A percentile compares a stretch with the other conserved stretches of the same genome.
phyloP scores from a whole-genome alignment of 2,113 vertebrate species.

The Turnix velox region DNA sequence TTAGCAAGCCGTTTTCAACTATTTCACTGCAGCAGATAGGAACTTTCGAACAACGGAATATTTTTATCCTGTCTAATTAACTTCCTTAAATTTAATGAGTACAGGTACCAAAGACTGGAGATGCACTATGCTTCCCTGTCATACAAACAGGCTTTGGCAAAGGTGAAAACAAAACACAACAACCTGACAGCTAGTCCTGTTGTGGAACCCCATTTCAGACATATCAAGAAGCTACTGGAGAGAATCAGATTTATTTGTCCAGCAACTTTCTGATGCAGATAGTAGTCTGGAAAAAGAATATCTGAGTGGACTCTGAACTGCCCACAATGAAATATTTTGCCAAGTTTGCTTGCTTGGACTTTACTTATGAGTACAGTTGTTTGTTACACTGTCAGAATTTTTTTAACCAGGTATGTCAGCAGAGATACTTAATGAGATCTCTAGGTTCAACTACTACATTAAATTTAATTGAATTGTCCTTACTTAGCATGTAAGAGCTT shows the following conservation, averaged over 20 bases:
- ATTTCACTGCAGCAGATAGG: background rate
- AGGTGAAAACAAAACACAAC: background rate
- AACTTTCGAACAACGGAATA: background rate
- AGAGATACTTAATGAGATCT: background rate
- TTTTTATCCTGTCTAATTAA: background rate
- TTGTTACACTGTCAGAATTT: background rate
- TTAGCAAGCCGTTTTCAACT: background rate
- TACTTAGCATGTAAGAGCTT: background rate
- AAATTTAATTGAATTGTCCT: background rate
- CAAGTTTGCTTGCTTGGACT: background rate
- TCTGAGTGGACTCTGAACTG: slow-evolving; percentile 56
- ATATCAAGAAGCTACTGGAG: slow-evolving; percentile 50
- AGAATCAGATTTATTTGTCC: slow-evolving; percentile 42
- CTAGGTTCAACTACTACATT: background rate
- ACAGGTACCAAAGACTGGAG: background rate
- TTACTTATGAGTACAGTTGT: background rate
- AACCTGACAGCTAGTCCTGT: background rate
- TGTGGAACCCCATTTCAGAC: background rate
- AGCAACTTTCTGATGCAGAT: background rate
- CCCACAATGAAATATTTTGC: background rate
- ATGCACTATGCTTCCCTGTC: background rate
- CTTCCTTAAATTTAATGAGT: background rate
- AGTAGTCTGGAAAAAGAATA: background rate
- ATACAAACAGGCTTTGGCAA: background rate
- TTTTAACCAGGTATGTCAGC: background rate